Conservation (phyloP, 2,888 invertebrate genomes). For the Drosophila gaucha region DNA sequence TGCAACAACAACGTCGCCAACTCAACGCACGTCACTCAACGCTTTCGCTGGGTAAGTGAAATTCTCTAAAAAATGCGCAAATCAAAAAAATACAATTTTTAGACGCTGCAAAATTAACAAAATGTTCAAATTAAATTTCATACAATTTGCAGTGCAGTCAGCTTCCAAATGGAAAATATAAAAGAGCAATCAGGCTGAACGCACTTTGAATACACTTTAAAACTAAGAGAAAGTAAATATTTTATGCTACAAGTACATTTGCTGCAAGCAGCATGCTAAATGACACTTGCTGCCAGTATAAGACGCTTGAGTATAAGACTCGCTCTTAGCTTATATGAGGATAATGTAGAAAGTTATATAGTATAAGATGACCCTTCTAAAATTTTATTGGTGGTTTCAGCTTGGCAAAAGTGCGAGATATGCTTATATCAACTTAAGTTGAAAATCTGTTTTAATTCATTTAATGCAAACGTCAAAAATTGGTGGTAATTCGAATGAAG, state of each 20-base stretch:
- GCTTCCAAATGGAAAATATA: conserved; percentile 2
- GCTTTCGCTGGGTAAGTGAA: conserved; percentile 61
- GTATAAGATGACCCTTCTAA: no score
- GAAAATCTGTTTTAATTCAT: no score
- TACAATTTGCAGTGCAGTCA: conserved; percentile 34
- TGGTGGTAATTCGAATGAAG: no score
- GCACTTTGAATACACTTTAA: conserved; percentile 33
- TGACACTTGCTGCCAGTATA: not conserved
- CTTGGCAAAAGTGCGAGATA: no score
- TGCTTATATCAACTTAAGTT: no score
- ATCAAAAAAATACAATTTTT: not conserved
- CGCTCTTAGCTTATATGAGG: no score
- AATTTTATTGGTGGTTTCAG: no score
- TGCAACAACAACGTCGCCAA: conserved; percentile 19
- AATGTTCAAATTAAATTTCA: conserved; percentile 47
- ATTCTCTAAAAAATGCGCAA: not conserved
- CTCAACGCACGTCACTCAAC: conserved; percentile 31
- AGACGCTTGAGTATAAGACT: no score
- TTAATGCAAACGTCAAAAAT: no score
- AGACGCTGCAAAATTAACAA: conserved; percentile 27
- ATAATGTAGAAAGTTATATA: no score
- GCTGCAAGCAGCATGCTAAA: not conserved
- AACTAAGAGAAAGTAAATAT: not conserved
- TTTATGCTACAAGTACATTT: not conserved
- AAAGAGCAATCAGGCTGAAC: not conserved